These are phyloP conservation scores for Lates calcarifer DNA, from an alignment of 2,113 vertebrate species.

Conservation along the genomic window DNA sequence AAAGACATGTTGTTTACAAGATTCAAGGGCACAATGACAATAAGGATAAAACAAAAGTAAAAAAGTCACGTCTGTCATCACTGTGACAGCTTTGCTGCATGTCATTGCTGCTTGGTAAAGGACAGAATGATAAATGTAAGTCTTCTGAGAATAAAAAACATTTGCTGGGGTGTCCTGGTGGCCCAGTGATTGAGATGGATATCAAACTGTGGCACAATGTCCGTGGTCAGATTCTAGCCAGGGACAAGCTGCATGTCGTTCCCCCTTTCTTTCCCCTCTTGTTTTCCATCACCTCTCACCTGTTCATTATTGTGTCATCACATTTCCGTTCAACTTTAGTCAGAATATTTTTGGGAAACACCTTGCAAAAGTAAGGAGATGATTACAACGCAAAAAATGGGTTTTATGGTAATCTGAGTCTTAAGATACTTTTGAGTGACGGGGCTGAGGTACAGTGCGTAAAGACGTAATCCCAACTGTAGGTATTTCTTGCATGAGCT, in stretches of 20 bases:
- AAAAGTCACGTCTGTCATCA: not conserved
- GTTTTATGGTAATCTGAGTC: not conserved
- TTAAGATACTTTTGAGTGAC: not conserved
- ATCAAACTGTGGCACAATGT: too few relatives aligned
- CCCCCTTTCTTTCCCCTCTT: not conserved
- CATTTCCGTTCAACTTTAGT: not conserved
- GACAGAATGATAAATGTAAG: not conserved
- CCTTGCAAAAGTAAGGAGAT: too few relatives aligned
- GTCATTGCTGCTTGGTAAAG: not conserved
- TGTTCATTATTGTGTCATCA: not conserved
- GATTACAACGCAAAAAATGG: not conserved
- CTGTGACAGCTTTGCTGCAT: not conserved
- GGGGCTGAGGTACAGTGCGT: not conserved
- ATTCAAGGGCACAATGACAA: conserved; percentile 18
- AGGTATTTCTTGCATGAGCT: not conserved
- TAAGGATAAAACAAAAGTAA: conserved; percentile 9
- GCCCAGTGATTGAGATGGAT: not conserved
- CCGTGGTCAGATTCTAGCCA: too few relatives aligned
- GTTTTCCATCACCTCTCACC: not conserved
- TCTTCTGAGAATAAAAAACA: not conserved
- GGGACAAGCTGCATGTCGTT: not conserved
- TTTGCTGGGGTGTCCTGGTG: not conserved
- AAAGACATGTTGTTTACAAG: conserved; percentile 1
- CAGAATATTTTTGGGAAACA: too few relatives aligned
- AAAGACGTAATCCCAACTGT: not conserved